These are phyloP conservation scores for Antheraea pernyi DNA, from an alignment of 1,140 invertebrate species.

Conservation along the genomic window DNA sequence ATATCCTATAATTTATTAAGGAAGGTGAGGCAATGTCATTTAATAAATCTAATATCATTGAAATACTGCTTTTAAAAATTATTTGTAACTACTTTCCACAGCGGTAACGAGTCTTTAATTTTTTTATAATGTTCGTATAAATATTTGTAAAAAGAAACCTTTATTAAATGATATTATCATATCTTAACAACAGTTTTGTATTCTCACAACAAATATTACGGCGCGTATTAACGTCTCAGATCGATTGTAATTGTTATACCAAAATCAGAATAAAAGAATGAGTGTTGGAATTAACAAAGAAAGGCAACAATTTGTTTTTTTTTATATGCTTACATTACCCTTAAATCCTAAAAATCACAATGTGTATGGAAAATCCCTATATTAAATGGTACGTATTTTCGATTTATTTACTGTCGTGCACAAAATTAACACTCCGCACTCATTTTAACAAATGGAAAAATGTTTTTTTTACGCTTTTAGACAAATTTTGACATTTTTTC, in stretches of 20 bases:
- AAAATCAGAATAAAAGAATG: constrained; percentile 77
- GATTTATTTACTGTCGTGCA: constrained; percentile 64
- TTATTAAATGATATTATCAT: constrained; percentile 4
- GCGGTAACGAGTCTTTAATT: too few species aligned
- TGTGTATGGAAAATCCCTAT: constrained; percentile 17
- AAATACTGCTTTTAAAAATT: constrained; percentile 7
- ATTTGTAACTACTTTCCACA: too few species aligned
- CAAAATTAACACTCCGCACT: constrained; percentile 64
- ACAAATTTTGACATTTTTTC: constrained; percentile 52
- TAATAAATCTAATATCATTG: constrained; percentile 19
- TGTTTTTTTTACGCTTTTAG: constrained; percentile 29
- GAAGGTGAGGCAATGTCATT: constrained; percentile 46
- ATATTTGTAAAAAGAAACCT: neutral
- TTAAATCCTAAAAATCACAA: constrained; percentile 43
- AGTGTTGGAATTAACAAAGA: constrained; percentile 76
- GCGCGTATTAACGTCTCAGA: constrained; percentile 42
- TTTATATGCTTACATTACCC: constrained; percentile 45
- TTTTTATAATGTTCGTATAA: too few species aligned
- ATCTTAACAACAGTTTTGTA: constrained; percentile 37
- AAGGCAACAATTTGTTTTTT: constrained; percentile 65
- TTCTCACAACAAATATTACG: constrained; percentile 81
- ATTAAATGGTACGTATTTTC: constrained; percentile 71
- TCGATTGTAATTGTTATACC: constrained; percentile 57
- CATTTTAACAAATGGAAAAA: constrained; percentile 56
- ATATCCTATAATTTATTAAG: constrained; percentile 48